phyloP scores from a whole-genome alignment of 2,888 invertebrate species.

The Anoplius nigerrimus region DNA sequence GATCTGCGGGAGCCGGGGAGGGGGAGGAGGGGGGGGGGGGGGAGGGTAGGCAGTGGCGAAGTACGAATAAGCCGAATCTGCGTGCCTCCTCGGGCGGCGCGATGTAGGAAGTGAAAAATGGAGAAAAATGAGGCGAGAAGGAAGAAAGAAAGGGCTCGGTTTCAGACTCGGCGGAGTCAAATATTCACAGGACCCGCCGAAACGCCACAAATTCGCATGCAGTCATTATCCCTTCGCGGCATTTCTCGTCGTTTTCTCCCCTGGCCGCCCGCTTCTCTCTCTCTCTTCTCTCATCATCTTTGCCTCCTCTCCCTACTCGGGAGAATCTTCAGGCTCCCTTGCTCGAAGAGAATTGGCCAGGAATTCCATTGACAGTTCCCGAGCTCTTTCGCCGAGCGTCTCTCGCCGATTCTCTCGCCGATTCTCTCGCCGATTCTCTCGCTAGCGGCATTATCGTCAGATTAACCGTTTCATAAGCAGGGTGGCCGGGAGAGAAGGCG shows the following conservation, averaged over 20 bases:
- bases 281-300: not conserved
- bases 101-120: not conserved
- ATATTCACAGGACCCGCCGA: constrained; percentile 18
- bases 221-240: constrained; percentile 44
- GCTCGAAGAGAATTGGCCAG: constrained; percentile 24
- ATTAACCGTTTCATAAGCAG: constrained; percentile 54
- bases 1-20: too few relatives aligned
- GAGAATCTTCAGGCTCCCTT: not conserved
- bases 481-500: constrained; percentile 18
- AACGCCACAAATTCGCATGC: constrained; percentile 41
- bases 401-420: not conserved
- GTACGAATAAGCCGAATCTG: not conserved
- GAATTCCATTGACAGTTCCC: constrained; percentile 55
- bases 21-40: not conserved
- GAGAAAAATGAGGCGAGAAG: not conserved
- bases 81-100: not conserved
- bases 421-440: constrained; percentile 27
- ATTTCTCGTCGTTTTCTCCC: constrained; percentile 24
- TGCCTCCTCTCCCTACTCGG: not conserved
- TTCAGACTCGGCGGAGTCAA: not conserved
- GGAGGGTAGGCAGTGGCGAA: not conserved
- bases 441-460: constrained; percentile 48
- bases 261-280: constrained; percentile 2
- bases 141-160: not conserved
- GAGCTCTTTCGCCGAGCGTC: constrained; percentile 10